These are phyloP conservation scores for Eulemur coronatus DNA, from an alignment of 2,797 vertebrate genomes.

Conservation along the genomic window DNA sequence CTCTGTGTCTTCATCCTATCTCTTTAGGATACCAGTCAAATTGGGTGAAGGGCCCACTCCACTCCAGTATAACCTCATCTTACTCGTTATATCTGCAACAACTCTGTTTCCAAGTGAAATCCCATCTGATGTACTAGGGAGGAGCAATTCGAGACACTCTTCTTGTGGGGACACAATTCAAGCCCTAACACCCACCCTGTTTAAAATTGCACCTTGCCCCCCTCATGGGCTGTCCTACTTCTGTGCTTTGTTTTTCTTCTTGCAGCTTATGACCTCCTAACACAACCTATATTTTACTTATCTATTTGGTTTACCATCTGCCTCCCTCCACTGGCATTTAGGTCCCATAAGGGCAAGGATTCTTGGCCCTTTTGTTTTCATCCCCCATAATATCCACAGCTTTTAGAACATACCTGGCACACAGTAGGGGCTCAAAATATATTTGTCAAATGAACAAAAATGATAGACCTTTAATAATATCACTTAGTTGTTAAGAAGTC, in stretches of 20 bases:
- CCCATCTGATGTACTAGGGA: neutral
- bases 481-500: neutral
- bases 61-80: neutral
- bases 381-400: neutral
- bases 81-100: neutral
- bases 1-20: neutral
- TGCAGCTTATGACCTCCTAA: neutral
- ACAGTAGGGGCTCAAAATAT: neutral
- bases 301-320: conserved; percentile 2
- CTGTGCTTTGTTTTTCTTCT: neutral
- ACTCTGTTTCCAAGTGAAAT: neutral
- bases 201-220: neutral
- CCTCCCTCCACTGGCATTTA: neutral
- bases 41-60: neutral
- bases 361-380: neutral
- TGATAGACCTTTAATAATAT: neutral
- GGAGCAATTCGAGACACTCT: neutral
- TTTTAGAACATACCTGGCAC: neutral
- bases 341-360: neutral
- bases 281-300: neutral
- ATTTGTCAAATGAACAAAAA: neutral
- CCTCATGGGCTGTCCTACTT: neutral
- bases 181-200: neutral
- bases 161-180: neutral
- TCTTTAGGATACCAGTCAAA: neutral